Conservation (phyloP, 2,888 invertebrate genomes). For the Brachynemurus nebulosus region DNA sequence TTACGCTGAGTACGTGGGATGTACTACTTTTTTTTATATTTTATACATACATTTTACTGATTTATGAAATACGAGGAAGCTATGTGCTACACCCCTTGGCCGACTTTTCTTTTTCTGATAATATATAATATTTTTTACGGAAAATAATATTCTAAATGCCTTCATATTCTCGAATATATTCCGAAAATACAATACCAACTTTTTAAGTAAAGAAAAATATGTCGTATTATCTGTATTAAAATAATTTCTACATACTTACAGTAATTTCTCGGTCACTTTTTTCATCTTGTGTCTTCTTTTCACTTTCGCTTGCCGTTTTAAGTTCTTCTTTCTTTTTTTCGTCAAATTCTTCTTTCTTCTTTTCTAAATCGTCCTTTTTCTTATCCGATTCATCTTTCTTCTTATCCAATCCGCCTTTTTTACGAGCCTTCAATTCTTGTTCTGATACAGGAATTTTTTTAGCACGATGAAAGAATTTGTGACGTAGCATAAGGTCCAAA, state of each 20-base stretch:
- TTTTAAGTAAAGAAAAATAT: no score
- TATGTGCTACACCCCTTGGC: no score
- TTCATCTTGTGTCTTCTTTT: conserved; percentile 31
- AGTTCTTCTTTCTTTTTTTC: conserved; percentile 41
- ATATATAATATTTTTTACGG: no score
- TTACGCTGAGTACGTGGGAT: no score
- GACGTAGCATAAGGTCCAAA: conserved; percentile 71
- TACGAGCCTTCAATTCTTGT: conserved; percentile 46
- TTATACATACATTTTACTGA: no score
- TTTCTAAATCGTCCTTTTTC: conserved; percentile 26
- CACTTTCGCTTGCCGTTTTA: conserved; percentile 23
- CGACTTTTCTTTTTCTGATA: no score
- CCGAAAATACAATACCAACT: no score
- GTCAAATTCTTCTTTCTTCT: conserved; percentile 43
- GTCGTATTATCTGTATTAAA: no score
- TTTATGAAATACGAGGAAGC: no score
- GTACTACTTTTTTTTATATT: no score
- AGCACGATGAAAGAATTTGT: conserved; percentile 92
- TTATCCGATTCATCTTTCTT: conserved; percentile 22
- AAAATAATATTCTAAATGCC: no score
- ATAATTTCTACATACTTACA: conserved; percentile 15
- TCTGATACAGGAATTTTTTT: conserved; percentile 70
- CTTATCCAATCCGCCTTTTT: conserved; percentile 40
- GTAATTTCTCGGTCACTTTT: conserved; percentile 30
- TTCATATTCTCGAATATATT: no score